Base-by-base conservation (phyloP, 2,888 invertebrate genomes). In the Phortica magna region DNA sequence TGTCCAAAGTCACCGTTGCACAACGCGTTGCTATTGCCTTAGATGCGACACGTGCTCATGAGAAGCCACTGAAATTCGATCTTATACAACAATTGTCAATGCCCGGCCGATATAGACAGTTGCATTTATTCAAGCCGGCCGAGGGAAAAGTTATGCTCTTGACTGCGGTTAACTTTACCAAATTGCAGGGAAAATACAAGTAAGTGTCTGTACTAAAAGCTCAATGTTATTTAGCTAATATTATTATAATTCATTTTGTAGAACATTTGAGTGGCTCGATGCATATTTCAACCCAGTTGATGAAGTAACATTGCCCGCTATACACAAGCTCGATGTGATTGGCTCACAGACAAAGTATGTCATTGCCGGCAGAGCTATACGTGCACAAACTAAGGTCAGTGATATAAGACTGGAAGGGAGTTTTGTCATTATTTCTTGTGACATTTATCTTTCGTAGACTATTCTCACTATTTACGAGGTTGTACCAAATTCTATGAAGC, bases 261-360 rank as follows among this genome's bases (percentile, higher is more conserved):
- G 91, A 74, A 88, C 87, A 42, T 91, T 87, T 70, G 86, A 89
- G 75, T 91, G 91, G 91, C 76, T 85, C 59, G 85, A 88, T 42
- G 86, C 89, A 0, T 90, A 88, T 78, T 91, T 91, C 59, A 87
- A 90, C 80, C 85, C 86, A 2, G 70, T 87, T 0, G 88, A 90
- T 61, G 90, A 91, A 31, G 76, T 88, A 0, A 84, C 79, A 0
- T 61, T 91, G 65, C 86, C 91, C 0, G 77, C 84, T 17, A 78
- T 90, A 7, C 80, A 85, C 42, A 65, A 83, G 2, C 78, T 89
- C 1, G 83, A 83, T 67, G 77, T 89, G 3, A 81, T 91, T 22
- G 90, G 90, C 2, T 80, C 73, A 0, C 75, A 82, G 31, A 84
- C 80, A 0, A 80, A 88, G 17, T 91, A 89, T 67, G 41, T 91